Evolutionary conservation across 2,888 invertebrate species (phyloP).

Genomic region (Cryptocheilus praepositus): DNA sequence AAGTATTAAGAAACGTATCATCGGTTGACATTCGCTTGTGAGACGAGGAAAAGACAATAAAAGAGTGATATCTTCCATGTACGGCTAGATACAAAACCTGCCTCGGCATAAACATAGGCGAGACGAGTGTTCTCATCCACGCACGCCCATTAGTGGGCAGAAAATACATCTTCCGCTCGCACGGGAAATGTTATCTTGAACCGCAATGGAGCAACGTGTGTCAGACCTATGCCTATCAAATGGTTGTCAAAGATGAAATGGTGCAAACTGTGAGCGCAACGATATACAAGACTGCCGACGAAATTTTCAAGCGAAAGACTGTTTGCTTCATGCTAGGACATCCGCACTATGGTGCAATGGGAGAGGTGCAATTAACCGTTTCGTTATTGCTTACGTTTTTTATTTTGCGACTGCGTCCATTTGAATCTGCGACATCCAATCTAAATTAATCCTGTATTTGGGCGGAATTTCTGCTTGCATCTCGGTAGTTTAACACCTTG

Average conservation of each 20-base stretch:
- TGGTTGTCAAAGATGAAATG: slow-evolving; percentile 78
- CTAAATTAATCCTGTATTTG: neutral
- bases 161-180: slow-evolving; percentile 78
- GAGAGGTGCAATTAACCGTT: slow-evolving; percentile 78
- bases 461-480: slow-evolving; percentile 12
- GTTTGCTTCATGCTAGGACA: slow-evolving; percentile 86
- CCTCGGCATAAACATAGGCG: slow-evolving; percentile 87
- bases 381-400: neutral
- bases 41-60: slow-evolving; percentile 12
- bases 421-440: neutral
- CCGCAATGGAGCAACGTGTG: slow-evolving; percentile 83
- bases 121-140: slow-evolving; percentile 81
- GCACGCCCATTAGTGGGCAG: slow-evolving; percentile 85
- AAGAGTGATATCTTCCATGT: slow-evolving; percentile 34
- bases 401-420: neutral
- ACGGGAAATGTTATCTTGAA: slow-evolving; percentile 81
- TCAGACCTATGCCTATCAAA: slow-evolving; percentile 83
- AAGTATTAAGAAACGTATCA: slow-evolving; percentile 61
- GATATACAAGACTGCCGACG: slow-evolving; percentile 75
- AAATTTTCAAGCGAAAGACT: slow-evolving; percentile 83
- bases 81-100: slow-evolving; percentile 81
- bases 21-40: slow-evolving; percentile 2
- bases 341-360: slow-evolving; percentile 88
- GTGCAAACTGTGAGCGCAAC: slow-evolving; percentile 73
- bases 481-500: neutral